Percentiles rank a stretch among this genome's conserved stretches.
These are phyloP conservation scores for Netelia melanura DNA, from an alignment of 2,888 invertebrate species.

Conservation along the genomic window DNA sequence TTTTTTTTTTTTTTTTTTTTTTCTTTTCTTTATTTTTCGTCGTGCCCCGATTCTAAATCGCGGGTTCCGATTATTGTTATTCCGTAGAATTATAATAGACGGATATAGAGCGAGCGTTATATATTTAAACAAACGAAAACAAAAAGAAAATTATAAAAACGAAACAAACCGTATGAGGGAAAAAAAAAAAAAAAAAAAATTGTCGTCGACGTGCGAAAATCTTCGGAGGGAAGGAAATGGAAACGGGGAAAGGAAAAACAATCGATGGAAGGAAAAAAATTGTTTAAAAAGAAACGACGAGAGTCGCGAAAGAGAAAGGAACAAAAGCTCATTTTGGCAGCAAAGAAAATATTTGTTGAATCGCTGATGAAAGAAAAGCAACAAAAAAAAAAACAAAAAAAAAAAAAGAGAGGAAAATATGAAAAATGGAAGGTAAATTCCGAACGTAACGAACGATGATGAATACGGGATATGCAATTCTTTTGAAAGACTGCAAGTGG, in stretches of 20 bases:
- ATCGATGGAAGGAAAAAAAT: not conserved
- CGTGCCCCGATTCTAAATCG: constrained; percentile 74
- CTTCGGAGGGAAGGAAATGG: no score
- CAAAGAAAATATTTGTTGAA: no score
- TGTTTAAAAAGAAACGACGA: constrained; percentile 13
- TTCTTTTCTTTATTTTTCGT: constrained; percentile 71
- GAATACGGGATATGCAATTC: constrained; percentile 79
- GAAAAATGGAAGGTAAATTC: not conserved
- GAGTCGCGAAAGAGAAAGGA: not conserved
- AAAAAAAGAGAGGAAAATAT: not conserved
- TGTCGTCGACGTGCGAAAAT: constrained; percentile 5
- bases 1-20: no score
- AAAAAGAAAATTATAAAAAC: not conserved
- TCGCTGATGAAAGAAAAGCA: no score
- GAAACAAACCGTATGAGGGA: not conserved
- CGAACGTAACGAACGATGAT: constrained; percentile 48
- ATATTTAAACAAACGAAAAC: not conserved
- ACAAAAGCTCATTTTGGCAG: no score
- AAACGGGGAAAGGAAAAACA: constrained; percentile 29
- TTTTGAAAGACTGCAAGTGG: constrained; percentile 82
- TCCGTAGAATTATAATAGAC: constrained; percentile 58
- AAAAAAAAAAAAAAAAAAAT: constrained; percentile 14
- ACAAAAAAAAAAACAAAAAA: constrained; percentile 4
- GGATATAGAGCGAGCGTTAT: not conserved
- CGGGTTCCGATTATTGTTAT: constrained; percentile 68